A percentile compares a stretch with the other conserved stretches of the same genome.
phyloP scores from a whole-genome alignment of 2,888 invertebrate species.

The Cenopis cana region DNA sequence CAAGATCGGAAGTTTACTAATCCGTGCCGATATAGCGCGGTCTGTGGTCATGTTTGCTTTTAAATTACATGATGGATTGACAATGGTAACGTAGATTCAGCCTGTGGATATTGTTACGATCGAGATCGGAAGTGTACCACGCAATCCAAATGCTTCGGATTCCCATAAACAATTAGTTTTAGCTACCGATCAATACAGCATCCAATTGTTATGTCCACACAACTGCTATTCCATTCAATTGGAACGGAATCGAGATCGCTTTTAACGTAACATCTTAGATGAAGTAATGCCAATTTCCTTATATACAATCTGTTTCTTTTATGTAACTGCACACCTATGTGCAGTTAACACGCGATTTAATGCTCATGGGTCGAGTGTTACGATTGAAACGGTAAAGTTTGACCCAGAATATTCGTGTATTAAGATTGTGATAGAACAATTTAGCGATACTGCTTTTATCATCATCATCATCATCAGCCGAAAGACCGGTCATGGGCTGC shows the following conservation, averaged over 20 bases:
- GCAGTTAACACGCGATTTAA: conserved; percentile 23
- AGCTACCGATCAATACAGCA: conserved; percentile 3
- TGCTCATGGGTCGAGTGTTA: conserved; percentile 3
- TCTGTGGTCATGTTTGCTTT: conserved; percentile 37
- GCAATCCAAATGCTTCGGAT: not conserved
- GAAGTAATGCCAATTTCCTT: conserved; percentile 24
- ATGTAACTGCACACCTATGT: conserved; percentile 12
- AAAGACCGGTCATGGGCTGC: too few relatives aligned
- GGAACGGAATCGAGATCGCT: not conserved
- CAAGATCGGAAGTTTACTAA: not conserved
- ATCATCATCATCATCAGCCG: too few relatives aligned
- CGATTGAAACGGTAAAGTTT: not conserved
- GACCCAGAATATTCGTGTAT: not conserved
- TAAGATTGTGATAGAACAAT: too few relatives aligned
- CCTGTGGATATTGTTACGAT: not conserved
- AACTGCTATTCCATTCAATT: not conserved
- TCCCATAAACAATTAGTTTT: not conserved
- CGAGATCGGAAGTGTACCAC: not conserved
- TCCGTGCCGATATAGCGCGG: conserved; percentile 37
- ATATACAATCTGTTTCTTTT: conserved; percentile 14
- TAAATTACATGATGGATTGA: conserved; percentile 10
- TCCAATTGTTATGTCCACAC: not conserved
- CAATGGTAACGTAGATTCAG: not conserved
- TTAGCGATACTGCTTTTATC: too few relatives aligned
- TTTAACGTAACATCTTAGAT: conserved; percentile 17